A percentile compares a stretch with the other conserved stretches of the same genome.
These are phyloP conservation scores for Amazona guildingii DNA, from an alignment of 2,113 vertebrate species.

Conservation along the genomic window DNA sequence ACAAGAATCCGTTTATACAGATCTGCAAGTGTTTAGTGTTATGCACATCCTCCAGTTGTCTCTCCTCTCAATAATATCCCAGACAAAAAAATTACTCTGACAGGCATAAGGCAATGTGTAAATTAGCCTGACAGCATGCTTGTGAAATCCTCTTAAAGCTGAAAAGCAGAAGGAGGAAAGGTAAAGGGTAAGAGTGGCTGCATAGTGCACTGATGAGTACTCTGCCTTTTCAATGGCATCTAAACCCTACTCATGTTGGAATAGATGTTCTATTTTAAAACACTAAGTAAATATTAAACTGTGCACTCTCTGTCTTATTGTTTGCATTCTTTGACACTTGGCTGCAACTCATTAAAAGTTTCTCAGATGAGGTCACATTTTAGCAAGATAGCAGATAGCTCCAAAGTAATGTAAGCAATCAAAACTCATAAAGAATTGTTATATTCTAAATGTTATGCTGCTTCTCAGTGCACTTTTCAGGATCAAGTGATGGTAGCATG, in stretches of 20 bases:
- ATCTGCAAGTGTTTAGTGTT: background rate
- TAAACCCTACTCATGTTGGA: background rate
- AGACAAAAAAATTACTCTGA: background rate
- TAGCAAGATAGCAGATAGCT: background rate
- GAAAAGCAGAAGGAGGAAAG: background rate
- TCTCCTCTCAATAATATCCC: background rate
- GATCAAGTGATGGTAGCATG: background rate
- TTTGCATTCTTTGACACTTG: constrained; percentile 30
- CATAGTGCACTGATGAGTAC: background rate
- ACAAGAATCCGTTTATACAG: background rate
- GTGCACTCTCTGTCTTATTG: background rate
- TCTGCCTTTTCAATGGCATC: background rate
- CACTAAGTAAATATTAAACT: constrained; percentile 30
- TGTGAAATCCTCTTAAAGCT: background rate
- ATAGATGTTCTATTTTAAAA: constrained; percentile 43
- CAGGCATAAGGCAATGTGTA: background rate
- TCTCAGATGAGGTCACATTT: constrained; percentile 2
- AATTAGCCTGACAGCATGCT: background rate
- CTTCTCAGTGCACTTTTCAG: background rate
- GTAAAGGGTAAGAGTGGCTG: background rate
- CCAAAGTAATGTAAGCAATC: background rate
- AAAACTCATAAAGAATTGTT: background rate
- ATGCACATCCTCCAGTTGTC: background rate
- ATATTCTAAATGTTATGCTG: background rate
- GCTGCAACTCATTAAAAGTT: background rate